Evolutionary conservation across 2,113 vertebrate genomes (phyloP).

Genomic region (Taurulus bubalis): DNA sequence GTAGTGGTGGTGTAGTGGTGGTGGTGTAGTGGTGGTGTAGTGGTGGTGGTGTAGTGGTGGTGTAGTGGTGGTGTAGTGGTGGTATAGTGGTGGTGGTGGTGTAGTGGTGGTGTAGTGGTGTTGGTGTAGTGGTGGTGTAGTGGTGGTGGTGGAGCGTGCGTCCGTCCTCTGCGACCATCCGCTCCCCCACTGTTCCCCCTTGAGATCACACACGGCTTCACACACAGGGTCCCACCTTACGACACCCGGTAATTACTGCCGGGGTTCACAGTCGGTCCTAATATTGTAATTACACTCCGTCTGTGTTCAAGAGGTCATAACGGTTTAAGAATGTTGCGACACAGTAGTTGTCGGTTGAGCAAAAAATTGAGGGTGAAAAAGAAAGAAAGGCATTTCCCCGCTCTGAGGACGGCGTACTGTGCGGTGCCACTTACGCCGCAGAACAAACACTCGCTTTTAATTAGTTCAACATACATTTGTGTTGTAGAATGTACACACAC

Average conservation of each 20-base stretch:
- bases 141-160: constrained; percentile 12
- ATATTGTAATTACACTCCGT: constrained; percentile 65
- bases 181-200: constrained; percentile 20
- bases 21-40: too few species aligned
- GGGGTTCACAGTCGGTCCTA: constrained; percentile 61
- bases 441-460: constrained; percentile 33
- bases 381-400: constrained; percentile 10
- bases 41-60: too few species aligned
- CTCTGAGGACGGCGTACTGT: constrained; percentile 12
- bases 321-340: constrained; percentile 53
- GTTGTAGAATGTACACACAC: background rate
- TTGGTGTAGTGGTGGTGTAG: background rate
- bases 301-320: constrained; percentile 63
- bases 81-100: constrained; percentile 34
- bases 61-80: too few species aligned
- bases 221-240: constrained; percentile 16
- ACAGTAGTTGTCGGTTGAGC: constrained; percentile 62
- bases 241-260: constrained; percentile 60
- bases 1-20: too few species aligned
- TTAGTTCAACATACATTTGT: constrained; percentile 30
- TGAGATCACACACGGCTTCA: constrained; percentile 41
- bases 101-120: constrained; percentile 1
- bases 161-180: constrained; percentile 46
- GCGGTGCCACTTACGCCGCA: background rate
- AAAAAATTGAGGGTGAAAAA: constrained; percentile 38